These are phyloP conservation scores for Theristicus caerulescens DNA, from an alignment of 2,113 vertebrate genomes.

Conservation along the genomic window DNA sequence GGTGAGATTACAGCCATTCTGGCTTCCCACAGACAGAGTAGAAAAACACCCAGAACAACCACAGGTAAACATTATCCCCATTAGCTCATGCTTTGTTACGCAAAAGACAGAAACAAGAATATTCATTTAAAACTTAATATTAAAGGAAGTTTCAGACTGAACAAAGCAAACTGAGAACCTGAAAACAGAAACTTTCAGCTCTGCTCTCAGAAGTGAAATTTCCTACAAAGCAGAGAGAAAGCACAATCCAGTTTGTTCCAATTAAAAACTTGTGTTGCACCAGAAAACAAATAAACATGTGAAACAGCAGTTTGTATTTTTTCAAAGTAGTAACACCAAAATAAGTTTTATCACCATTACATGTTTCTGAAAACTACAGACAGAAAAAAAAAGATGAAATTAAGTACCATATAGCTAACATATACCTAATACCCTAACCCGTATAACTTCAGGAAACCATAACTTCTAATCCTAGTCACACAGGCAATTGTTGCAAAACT, in stretches of 20 bases:
- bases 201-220: neutral
- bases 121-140: neutral
- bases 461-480: neutral
- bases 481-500: neutral
- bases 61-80: neutral
- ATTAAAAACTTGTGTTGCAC: constrained; percentile 28
- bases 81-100: neutral
- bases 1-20: constrained; percentile 13
- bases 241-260: neutral
- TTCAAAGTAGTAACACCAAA: neutral
- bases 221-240: constrained; percentile 4
- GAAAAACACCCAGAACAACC: neutral
- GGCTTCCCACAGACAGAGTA: neutral
- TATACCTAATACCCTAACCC: neutral
- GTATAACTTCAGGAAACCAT: neutral
- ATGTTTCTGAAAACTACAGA: neutral
- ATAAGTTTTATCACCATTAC: neutral
- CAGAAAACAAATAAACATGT: neutral
- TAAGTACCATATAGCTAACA: neutral
- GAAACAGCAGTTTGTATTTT: neutral
- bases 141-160: neutral
- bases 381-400: neutral
- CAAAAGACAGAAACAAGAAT: constrained; percentile 1
- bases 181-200: constrained; percentile 53
- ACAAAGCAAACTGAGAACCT: neutral